Percentiles rank a stretch among this genome's conserved stretches.
Conservation (phyloP, 2,113 vertebrate genomes). For the Psammodynastes pulverulentus region DNA sequence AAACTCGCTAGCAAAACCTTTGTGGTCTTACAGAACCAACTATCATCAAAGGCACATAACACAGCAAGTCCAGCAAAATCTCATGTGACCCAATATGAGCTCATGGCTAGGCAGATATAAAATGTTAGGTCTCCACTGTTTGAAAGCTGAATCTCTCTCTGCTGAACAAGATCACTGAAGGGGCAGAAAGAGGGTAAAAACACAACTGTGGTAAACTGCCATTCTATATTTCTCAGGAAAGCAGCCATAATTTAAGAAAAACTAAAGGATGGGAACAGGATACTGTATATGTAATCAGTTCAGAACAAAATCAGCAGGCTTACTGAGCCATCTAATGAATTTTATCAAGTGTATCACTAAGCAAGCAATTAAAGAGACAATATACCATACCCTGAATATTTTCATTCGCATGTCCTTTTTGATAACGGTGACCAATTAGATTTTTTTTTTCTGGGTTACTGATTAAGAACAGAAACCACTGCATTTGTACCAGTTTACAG, state of each 20-base stretch:
- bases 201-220: background rate
- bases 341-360: background rate
- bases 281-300: background rate
- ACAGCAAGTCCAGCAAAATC: background rate
- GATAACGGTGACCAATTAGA: background rate
- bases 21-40: background rate
- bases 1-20: background rate
- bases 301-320: background rate
- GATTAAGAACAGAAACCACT: background rate
- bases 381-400: background rate
- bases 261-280: background rate
- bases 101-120: background rate
- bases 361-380: background rate
- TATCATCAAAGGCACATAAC: background rate
- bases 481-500: rapidly evolving
- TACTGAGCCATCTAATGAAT: background rate
- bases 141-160: background rate
- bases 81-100: background rate
- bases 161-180: background rate
- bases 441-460: background rate
- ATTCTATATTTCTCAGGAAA: background rate
- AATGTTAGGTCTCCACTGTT: background rate
- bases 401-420: background rate
- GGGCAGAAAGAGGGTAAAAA: background rate
- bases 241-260: background rate